Evolutionary conservation across 2,797 vertebrate species (phyloP), one percentile per base, ranked within the genome.

Genomic region (Loriculus beryllinus): DNA sequence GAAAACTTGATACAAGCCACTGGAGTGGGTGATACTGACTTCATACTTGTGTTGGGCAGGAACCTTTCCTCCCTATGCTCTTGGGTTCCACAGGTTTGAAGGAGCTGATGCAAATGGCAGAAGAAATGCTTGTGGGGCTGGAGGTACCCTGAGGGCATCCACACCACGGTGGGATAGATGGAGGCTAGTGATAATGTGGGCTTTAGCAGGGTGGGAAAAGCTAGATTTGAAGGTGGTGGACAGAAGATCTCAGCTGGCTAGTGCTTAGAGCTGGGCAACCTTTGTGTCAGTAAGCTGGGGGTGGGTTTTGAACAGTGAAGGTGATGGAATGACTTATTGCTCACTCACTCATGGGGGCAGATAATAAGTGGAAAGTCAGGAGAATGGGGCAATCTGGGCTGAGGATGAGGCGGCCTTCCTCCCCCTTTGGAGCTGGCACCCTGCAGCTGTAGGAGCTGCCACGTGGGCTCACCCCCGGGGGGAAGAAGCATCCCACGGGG

Each of bases 401-500:
- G 77, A 81, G 20, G 60, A 52, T 48, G 57, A 86, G 17, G 45
- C 23, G 39, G 5, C 28, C 16, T 59, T 81, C 37, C 4, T 77
- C 31, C 21, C 26, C 1, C 52, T 5, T 25, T 12, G 35, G 7
- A 22, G 12, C 3, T 57, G 77, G 33, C 19, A 18, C 21, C 26
- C 40, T 33, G 26, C 20, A 47, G n/a, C 0, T 0, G 5, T 31
- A 28, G 42, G 54, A 70, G 37, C 14, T 25, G 10, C n/a, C 3
- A 0, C 20, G 43, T 19, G 62, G 48, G n/a, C n/a, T 80, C 35
- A 10, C 1, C 7, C 35, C 29, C 4, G 1, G 4, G 37, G n/a
- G 17, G 0, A 2, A 4, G 11, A 33, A 65, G 4, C 56, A 31
- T 13, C 43, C 40, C 7, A 1, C 0, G 2, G 65, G 29, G 20